Conservation (phyloP, 2,113 vertebrate species). For the Cebus imitator region DNA sequence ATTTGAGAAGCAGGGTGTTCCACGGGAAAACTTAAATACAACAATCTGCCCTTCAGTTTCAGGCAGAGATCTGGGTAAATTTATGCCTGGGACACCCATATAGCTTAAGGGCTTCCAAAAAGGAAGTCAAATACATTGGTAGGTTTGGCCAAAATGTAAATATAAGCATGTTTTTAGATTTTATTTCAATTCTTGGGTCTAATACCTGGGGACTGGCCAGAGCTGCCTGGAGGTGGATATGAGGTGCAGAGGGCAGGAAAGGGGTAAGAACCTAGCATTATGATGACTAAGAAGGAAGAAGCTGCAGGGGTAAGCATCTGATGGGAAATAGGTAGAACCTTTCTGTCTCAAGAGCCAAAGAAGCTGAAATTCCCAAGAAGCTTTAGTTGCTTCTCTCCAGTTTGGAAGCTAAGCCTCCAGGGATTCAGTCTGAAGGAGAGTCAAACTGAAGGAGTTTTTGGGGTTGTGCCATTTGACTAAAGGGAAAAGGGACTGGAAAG, state of each 20-base stretch:
- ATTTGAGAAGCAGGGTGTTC: neutral
- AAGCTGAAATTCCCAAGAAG: neutral
- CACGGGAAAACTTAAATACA: slow-evolving; percentile 13
- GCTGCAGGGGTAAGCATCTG: neutral
- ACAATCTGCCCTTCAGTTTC: slow-evolving; percentile 22
- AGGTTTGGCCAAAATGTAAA: neutral
- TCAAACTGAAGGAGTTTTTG: neutral
- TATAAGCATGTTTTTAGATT: neutral
- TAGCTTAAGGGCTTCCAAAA: neutral
- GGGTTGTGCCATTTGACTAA: slow-evolving; percentile 46
- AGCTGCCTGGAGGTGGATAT: neutral
- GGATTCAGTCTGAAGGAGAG: neutral
- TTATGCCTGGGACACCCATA: neutral
- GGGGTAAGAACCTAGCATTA: neutral
- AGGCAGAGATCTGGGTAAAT: neutral
- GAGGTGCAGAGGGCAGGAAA: neutral
- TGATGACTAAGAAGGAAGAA: neutral
- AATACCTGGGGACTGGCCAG: neutral
- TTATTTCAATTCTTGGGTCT: neutral
- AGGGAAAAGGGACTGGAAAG: neutral
- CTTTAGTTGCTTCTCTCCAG: neutral
- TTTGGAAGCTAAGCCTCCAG: neutral
- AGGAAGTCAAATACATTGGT: neutral
- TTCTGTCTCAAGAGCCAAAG: slow-evolving; percentile 40
- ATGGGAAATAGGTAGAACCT: neutral